Base-by-base conservation (phyloP, 2,888 invertebrate species). In the Petrophora chlorosata region DNA sequence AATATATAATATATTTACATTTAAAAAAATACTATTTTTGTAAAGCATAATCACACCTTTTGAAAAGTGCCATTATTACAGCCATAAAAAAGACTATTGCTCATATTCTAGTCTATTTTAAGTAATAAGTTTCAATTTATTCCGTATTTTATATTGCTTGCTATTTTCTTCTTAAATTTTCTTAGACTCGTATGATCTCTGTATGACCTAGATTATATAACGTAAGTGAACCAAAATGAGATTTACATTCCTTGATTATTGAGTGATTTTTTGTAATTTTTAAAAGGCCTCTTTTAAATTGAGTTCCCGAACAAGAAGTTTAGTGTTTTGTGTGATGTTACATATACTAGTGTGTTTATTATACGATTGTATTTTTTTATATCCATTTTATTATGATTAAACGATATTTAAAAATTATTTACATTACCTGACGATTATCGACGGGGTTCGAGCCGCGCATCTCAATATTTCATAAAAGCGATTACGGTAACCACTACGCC, bases 81-180 rank as follows among this genome's bases (percentile, higher is more conserved):
- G 85, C 85, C 86, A 86, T 87, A 79, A 73, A 72, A 71, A 79
- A 82, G 80, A 82, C 77, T 79, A 81, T 87, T 89, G 89, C 89
- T 90, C 89, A 90, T 85, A 76, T 84, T 88, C 89, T 90, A 90
- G 89, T 90, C 89, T 89, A 83, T 82, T 79, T 79, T 73, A 71
- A 71, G 57, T 73, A 65, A 58, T 61, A 64, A 54, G 56, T 39
- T 53, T 43, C 32, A 41, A 45, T 50, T 33, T 50, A 39, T 33
- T 43, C 38, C 13, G 23, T 43, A 28, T 7, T 34, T 39, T 40
- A 26, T 39, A 43, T 29, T 26, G 33, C 43, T 44, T 49, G 33
- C 49, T 43, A 8, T 42, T 17, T 26, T 32, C 17, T 33, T 10
- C 17, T 33, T 30, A 29, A 28, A 29, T 32, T 43, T 38, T 43